A percentile compares a stretch with the other conserved stretches of the same genome.
Evolutionary conservation across 2,113 vertebrate species (phyloP).

Genomic region (Tichodroma muraria): DNA sequence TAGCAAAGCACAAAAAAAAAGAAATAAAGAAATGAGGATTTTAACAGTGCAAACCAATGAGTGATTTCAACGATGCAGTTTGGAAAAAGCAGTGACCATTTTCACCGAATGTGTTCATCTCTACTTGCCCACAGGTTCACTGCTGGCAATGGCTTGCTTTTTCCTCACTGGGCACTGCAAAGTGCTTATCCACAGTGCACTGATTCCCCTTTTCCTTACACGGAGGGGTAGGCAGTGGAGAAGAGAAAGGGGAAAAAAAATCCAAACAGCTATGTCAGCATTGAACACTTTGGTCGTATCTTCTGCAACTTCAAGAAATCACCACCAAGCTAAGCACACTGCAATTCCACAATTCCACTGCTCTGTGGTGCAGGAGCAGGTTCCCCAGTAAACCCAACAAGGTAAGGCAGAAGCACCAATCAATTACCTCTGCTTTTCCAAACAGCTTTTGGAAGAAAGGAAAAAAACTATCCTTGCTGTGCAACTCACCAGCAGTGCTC

Average conservation of each 20-base stretch:
- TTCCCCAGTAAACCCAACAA: not conserved
- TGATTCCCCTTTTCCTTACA: not conserved
- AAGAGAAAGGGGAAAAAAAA: not conserved
- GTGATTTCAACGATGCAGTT: not conserved
- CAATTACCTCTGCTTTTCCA: not conserved
- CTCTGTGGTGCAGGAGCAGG: not conserved
- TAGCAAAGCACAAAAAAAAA: not conserved
- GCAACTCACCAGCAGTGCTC: not conserved
- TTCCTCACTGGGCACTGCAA: not conserved
- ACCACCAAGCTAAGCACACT: not conserved
- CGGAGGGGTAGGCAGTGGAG: accelerated
- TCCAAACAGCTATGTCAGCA: not conserved
- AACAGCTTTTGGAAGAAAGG: not conserved
- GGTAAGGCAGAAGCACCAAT: not conserved
- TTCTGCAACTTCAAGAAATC: not conserved
- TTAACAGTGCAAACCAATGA: not conserved
- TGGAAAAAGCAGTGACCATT: not conserved
- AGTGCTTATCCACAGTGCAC: not conserved
- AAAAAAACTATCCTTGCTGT: not conserved
- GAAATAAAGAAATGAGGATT: not conserved
- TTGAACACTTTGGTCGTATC: accelerated
- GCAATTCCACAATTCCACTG: not conserved
- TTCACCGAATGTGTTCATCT: not conserved
- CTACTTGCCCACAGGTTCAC: not conserved
- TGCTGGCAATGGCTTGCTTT: not conserved